Conservation (phyloP, 2,113 vertebrate genomes). For the Spea bombifrons region DNA sequence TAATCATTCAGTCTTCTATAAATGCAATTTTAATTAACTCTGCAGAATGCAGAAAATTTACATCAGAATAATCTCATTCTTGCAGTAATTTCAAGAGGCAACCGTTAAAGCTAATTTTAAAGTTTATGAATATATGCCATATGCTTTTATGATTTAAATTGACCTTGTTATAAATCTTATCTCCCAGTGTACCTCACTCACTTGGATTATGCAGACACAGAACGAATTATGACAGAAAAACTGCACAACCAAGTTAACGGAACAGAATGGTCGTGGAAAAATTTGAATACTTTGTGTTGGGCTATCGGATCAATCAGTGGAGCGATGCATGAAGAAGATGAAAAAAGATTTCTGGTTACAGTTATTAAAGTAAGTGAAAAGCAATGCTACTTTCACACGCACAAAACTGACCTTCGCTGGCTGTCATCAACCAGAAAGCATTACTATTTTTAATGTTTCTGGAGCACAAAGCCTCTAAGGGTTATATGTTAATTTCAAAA, state of each 20-base stretch:
- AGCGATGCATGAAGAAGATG: conserved; percentile 97
- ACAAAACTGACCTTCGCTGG: not conserved
- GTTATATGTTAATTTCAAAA: too few relatives aligned
- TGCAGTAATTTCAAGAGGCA: too few relatives aligned
- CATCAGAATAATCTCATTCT: not conserved
- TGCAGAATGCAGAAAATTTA: not conserved
- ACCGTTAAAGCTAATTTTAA: too few relatives aligned
- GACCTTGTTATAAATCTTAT: not conserved
- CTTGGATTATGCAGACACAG: conserved; percentile 96
- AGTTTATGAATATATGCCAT: too few relatives aligned
- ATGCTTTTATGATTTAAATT: too few relatives aligned
- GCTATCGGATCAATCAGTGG: conserved; percentile 98
- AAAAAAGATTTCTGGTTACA: conserved; percentile 96
- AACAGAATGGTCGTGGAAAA: conserved; percentile 98
- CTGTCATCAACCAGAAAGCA: not conserved
- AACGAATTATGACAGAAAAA: conserved; percentile 98
- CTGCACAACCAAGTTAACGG: conserved; percentile 99
- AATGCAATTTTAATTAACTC: not conserved
- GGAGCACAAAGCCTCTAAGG: too few relatives aligned
- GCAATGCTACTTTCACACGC: too few relatives aligned
- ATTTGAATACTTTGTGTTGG: conserved; percentile 96
- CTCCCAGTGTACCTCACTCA: conserved; percentile 92
- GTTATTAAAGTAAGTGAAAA: conserved; percentile 85
- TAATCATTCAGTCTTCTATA: conserved; percentile 57
- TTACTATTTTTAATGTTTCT: too few relatives aligned